phyloP scores from a whole-genome alignment of 2,797 vertebrate genomes.

The Dipus sagitta region DNA sequence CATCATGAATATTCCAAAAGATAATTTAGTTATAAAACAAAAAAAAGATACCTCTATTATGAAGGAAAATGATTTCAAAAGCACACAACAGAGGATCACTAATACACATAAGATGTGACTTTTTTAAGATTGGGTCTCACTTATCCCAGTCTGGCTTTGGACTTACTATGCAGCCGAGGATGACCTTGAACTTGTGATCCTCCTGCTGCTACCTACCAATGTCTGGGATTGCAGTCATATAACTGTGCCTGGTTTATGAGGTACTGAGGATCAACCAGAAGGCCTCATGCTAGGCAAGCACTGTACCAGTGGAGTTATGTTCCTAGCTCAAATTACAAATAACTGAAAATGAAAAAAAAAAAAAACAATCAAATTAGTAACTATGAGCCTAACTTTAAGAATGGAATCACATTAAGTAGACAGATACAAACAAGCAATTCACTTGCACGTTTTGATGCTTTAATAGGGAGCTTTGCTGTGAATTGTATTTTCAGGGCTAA shows the following conservation, averaged over 20 bases:
- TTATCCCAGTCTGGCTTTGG: too few relatives aligned
- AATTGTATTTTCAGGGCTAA: background rate
- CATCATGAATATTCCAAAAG: background rate
- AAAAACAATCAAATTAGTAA: background rate
- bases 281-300: too few relatives aligned
- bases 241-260: too few relatives aligned
- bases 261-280: too few relatives aligned
- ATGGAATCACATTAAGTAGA: background rate
- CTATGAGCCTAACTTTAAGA: background rate
- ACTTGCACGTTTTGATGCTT: background rate
- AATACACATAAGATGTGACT: background rate
- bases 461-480: background rate
- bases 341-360: background rate
- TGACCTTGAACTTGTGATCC: too few relatives aligned
- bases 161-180: too few relatives aligned
- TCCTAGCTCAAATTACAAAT: too few relatives aligned
- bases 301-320: too few relatives aligned
- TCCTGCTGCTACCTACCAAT: too few relatives aligned
- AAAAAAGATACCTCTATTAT: background rate
- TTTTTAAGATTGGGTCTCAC: too few relatives aligned
- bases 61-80: conserved; percentile 42
- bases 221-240: too few relatives aligned
- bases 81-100: background rate
- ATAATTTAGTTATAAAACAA: background rate
- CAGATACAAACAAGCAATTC: background rate